These are phyloP conservation scores for Catharus fuscescens DNA, from an alignment of 2,113 vertebrate genomes.

Conservation along the genomic window DNA sequence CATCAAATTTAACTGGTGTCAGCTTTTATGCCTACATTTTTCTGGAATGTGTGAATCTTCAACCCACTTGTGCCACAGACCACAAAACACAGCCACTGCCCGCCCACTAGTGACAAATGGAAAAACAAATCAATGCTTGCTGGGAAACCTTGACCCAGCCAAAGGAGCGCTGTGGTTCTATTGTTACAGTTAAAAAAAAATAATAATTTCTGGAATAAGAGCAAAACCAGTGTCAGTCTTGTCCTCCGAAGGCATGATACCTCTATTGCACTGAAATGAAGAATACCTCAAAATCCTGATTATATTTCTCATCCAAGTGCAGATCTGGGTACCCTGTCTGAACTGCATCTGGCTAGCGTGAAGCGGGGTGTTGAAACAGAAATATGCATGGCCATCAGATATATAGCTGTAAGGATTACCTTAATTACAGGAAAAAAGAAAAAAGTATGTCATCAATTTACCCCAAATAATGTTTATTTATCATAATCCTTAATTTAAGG, in stretches of 20 bases:
- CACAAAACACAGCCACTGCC: not conserved
- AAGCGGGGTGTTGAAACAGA: not conserved
- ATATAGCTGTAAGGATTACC: not conserved
- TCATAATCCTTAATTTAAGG: not conserved
- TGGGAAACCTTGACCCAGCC: not conserved
- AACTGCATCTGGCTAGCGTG: not conserved
- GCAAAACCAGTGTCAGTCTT: not conserved
- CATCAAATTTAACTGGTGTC: not conserved
- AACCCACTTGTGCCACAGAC: not conserved
- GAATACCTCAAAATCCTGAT: not conserved
- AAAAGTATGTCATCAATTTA: not conserved
- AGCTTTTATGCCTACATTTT: not conserved
- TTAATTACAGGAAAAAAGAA: not conserved
- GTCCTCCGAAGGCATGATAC: not conserved
- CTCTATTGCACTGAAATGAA: not conserved
- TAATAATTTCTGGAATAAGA: not conserved
- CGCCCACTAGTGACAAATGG: not conserved
- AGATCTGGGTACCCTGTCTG: not conserved
- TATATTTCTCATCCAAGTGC: not conserved
- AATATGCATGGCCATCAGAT: not conserved
- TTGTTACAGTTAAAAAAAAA: not conserved
- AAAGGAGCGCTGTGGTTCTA: not conserved
- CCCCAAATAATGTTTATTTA: not conserved
- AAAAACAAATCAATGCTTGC: not conserved
- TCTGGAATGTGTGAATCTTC: not conserved